Evolutionary conservation across 2,113 vertebrate genomes (phyloP).

Genomic region (Sorex fumeus): DNA sequence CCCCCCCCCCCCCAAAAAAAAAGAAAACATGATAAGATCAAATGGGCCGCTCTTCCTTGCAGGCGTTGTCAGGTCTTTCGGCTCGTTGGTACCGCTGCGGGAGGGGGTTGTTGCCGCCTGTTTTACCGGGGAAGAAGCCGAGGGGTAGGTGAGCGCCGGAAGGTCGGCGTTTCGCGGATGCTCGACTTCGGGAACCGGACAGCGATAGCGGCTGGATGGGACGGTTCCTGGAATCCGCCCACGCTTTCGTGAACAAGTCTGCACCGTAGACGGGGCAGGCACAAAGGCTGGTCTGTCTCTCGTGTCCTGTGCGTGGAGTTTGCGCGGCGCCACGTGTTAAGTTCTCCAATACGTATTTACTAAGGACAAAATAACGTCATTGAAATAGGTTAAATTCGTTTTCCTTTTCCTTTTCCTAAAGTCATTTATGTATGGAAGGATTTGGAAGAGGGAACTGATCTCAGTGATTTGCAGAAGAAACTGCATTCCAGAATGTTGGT

Average conservation of each 20-base stretch:
- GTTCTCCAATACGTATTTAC: neutral
- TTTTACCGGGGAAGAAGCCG: conserved; percentile 7
- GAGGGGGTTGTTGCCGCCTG: neutral
- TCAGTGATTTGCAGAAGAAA: neutral
- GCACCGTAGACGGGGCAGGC: neutral
- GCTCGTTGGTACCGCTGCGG: neutral
- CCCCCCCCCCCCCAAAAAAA: too few relatives aligned
- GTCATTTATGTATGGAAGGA: neutral
- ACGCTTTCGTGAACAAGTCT: neutral
- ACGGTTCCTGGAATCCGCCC: neutral
- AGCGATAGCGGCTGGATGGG: neutral
- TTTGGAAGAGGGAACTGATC: conserved; percentile 1
- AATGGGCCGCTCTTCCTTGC: neutral
- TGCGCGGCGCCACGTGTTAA: neutral
- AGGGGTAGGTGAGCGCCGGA: neutral
- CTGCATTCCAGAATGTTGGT: neutral
- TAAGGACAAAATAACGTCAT: neutral
- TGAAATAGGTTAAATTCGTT: conserved; percentile 3
- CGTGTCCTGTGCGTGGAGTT: neutral
- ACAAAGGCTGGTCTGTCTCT: neutral
- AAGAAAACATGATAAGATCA: neutral
- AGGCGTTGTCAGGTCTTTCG: neutral
- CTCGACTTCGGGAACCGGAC: neutral
- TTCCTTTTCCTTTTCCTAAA: neutral
- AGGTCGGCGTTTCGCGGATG: neutral